phyloP scores from a whole-genome alignment of 2,113 vertebrate species.

The Prolemur simus region DNA sequence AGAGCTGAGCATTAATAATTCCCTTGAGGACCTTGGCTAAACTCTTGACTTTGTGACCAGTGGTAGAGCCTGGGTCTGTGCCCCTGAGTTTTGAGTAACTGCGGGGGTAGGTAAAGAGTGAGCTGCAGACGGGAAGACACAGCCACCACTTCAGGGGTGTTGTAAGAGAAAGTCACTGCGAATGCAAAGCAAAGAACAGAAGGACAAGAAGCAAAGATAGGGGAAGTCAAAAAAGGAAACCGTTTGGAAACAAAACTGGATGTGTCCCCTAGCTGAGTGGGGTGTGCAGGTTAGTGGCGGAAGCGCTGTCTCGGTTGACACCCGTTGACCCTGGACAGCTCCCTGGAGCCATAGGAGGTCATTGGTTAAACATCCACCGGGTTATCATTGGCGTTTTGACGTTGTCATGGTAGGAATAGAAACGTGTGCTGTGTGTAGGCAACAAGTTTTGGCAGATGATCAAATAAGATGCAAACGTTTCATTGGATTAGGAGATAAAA shows the following conservation, averaged over 20 bases:
- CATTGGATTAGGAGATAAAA: slow-evolving; percentile 18
- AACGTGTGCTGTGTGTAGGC: not conserved
- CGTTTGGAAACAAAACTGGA: not conserved
- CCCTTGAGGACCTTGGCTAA: not conserved
- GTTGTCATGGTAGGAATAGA: not conserved
- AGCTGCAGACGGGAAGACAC: not conserved
- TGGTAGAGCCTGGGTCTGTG: not conserved
- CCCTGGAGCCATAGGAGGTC: not conserved
- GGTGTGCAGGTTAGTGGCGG: not conserved
- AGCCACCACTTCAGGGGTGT: not conserved
- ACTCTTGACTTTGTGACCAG: not conserved
- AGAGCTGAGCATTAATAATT: not conserved
- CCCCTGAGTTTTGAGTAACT: not conserved
- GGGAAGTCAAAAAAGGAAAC: not conserved
- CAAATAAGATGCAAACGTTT: not conserved
- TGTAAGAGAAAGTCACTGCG: slow-evolving; percentile 21
- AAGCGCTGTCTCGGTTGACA: not conserved
- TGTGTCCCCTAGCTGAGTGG: not conserved
- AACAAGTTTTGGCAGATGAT: slow-evolving; percentile 32
- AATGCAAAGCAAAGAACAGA: not conserved
- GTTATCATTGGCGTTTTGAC: not conserved
- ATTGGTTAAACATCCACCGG: not conserved
- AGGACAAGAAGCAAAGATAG: slow-evolving; percentile 5
- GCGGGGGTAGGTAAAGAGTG: not conserved
- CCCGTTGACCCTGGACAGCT: not conserved